These are phyloP conservation scores for Galleria mellonella DNA, from an alignment of 1,140 invertebrate species.

Conservation along the genomic window DNA sequence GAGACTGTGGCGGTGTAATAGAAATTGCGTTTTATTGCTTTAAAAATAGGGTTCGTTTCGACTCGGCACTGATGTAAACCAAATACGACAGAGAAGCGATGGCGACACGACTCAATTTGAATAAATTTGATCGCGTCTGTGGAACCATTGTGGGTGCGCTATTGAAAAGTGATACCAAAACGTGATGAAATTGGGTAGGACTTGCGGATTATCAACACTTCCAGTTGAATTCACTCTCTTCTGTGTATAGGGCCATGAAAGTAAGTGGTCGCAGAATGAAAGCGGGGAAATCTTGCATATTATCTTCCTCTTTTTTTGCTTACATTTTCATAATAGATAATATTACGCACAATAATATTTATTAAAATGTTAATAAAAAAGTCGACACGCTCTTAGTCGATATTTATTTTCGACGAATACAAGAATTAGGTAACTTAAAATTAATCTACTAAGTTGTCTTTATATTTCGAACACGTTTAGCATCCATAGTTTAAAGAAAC, in stretches of 20 bases:
- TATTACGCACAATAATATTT: too few species aligned
- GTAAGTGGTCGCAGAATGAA: too few species aligned
- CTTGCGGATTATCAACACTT: conserved; percentile 45
- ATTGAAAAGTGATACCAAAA: conserved; percentile 48
- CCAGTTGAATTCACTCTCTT: conserved; percentile 17
- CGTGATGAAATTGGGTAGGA: conserved; percentile 49
- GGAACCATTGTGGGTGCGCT: background rate
- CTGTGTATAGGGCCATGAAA: background rate
- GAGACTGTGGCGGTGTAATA: conserved; percentile 5
- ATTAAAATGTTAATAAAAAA: too few species aligned
- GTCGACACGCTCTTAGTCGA: too few species aligned
- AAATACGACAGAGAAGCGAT: conserved; percentile 36
- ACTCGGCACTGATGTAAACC: conserved; percentile 14
- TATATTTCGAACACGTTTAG: too few species aligned
- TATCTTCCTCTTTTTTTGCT: too few species aligned
- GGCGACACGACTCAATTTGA: conserved; percentile 59
- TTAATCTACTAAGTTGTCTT: too few species aligned
- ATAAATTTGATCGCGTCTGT: conserved; percentile 53
- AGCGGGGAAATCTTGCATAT: too few species aligned
- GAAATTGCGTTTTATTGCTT: conserved; percentile 15
- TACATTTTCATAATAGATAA: too few species aligned
- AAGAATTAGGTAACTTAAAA: too few species aligned
- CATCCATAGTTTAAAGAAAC: too few species aligned
- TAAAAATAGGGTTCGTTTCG: conserved; percentile 15
- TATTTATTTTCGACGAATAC: too few species aligned